These are phyloP conservation scores for Urechis unicinctus DNA, from an alignment of 2,888 invertebrate genomes.

Conservation along the genomic window DNA sequence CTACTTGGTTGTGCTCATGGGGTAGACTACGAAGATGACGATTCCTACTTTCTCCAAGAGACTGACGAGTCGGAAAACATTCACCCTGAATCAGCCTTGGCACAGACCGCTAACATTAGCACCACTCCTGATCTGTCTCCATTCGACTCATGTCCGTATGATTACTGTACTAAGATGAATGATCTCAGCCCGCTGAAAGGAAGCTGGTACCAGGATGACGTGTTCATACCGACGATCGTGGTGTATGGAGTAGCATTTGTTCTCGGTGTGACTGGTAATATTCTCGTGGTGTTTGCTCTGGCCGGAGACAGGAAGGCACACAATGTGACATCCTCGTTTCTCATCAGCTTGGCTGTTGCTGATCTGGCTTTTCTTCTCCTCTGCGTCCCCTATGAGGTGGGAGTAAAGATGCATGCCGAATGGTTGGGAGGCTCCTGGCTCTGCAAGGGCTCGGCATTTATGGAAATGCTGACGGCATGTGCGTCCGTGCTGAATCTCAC, in stretches of 20 bases:
- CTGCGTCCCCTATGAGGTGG: conserved; percentile 52
- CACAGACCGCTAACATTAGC: no score
- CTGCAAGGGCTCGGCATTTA: conserved; percentile 53
- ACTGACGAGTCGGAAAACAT: no score
- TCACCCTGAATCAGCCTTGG: no score
- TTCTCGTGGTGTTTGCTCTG: conserved; percentile 52
- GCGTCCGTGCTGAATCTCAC: conserved; percentile 55
- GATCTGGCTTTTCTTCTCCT: conserved; percentile 53
- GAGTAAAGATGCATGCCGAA: conserved; percentile 36
- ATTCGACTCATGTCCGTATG: no score
- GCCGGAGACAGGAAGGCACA: conserved; percentile 44
- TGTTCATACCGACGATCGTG: conserved; percentile 26
- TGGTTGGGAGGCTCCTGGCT: conserved; percentile 52
- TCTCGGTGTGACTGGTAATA: conserved; percentile 53
- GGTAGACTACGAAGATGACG: no score
- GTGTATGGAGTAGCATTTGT: conserved; percentile 41
- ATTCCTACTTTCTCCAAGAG: no score
- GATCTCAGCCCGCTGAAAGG: background rate
- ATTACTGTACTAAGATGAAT: background rate
- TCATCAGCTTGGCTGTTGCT: conserved; percentile 47
- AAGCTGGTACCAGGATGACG: conserved; percentile 14
- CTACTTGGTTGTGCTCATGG: no score
- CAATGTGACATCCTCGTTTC: conserved; percentile 43
- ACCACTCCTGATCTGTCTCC: no score
- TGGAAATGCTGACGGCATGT: conserved; percentile 52